Evolutionary conservation across 2,113 vertebrate species (phyloP), one percentile per base, ranked within the genome.

Genomic region (Oreocharis arfaki): DNA sequence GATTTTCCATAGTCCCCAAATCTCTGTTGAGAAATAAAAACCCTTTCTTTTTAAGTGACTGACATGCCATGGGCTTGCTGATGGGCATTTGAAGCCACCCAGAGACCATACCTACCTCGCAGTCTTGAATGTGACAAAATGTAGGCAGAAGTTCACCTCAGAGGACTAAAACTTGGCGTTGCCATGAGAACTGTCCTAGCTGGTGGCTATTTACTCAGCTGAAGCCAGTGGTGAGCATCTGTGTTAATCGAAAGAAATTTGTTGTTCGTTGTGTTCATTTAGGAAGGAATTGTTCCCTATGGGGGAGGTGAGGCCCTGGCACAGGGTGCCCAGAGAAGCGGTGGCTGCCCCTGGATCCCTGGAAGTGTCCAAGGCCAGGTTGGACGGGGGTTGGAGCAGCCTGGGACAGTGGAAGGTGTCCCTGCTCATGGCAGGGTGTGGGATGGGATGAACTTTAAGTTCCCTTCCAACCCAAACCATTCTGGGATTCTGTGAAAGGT

Each of bases 141-240:
- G 7, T 8, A 21, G 50, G 47, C 50, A 81, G 30, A 37, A 46
- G 9, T 32, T 73, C 28, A 33, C 18, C 33, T 53, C 24, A 2
- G 67, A 71, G 55, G 21, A 13, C 32, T 53, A n/a, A 28, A 74
- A 37, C 7, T 22, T 53, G 46, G 8, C 44, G 15, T 56, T 0
- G 1, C 18, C 8, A 4, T 56, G 68, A 64, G 49, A 81, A 12
- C 33, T 83, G 46, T 42, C 35, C 41, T 50, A 24, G 10, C 3
- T 7, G 15, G 30, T 63, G 67, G 10, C 52, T 44, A 3, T 59
- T 91, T 35, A 35, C 44, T 70, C 32, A 52, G 37, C 46, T 89
- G 80, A 42, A 84, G 46, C 16, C 0, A 0, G 28, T 3, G 1
- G 30, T 39, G 39, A 47, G 60, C 13, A 1, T 64, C 37, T 50